Percentiles rank a stretch among this genome's conserved stretches.
These are phyloP conservation scores for Drosophila lacertosa DNA, from an alignment of 1,140 invertebrate genomes.

Conservation along the genomic window DNA sequence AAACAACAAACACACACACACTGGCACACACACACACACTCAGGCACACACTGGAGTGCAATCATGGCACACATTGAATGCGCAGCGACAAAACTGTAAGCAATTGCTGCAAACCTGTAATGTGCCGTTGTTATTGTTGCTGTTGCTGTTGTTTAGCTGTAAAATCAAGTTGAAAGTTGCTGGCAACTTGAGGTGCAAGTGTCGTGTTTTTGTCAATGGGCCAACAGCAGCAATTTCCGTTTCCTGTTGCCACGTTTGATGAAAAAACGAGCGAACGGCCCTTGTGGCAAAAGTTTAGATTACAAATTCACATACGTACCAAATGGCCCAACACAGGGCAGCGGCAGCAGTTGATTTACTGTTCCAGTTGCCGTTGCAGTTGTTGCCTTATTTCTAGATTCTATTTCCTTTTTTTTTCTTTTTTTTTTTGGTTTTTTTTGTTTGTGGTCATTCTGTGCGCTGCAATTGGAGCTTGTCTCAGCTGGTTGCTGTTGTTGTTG, in stretches of 20 bases:
- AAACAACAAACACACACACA: conserved; percentile 48
- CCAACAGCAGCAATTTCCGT: conserved; percentile 81
- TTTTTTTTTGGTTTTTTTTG: conserved; percentile 12
- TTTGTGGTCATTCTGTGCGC: conserved; percentile 75
- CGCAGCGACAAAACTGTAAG: conserved; percentile 64
- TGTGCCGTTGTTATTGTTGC: conserved; percentile 34
- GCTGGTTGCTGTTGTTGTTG: conserved; percentile 20
- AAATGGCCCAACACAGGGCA: conserved; percentile 56
- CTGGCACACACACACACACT: conserved; percentile 28
- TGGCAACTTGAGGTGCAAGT: conserved; percentile 79
- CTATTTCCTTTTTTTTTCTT: conserved; percentile 26
- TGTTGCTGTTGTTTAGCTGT: conserved; percentile 23
- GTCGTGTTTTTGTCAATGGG: conserved; percentile 81
- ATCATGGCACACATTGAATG: conserved; percentile 72
- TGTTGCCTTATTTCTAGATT: neutral
- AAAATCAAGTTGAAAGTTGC: conserved; percentile 80
- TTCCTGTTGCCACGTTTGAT: conserved; percentile 73
- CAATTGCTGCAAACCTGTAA: conserved; percentile 72
- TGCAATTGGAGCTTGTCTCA: conserved; percentile 66
- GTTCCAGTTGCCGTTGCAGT: conserved; percentile 23
- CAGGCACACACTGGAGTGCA: conserved; percentile 23
- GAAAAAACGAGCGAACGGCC: conserved; percentile 61
- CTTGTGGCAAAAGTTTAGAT: conserved; percentile 75
- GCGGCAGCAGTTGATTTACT: conserved; percentile 74
- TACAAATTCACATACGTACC: conserved; percentile 81